Conservation (phyloP, 1,140 invertebrate genomes). For the Pomacea maculata region DNA sequence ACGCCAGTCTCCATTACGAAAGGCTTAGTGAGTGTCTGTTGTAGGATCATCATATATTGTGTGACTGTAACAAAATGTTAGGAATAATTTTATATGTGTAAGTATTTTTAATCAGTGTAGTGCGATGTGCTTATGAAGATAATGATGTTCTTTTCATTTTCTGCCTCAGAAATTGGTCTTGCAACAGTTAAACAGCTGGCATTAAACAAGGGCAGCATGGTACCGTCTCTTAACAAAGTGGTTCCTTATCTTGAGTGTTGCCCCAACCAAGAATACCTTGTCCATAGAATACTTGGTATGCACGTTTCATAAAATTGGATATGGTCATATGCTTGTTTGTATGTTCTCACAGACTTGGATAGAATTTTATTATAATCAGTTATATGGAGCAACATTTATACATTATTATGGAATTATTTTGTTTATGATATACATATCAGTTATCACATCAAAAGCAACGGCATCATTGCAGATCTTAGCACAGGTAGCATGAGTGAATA, state of each 20-base stretch:
- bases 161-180: slow-evolving; percentile 59
- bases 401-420: background rate
- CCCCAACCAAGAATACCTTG: slow-evolving; percentile 84
- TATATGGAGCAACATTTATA: background rate
- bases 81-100: too few species aligned
- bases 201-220: slow-evolving; percentile 71
- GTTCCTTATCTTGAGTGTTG: slow-evolving; percentile 82
- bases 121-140: too few species aligned
- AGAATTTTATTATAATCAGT: too few species aligned
- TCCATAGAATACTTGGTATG: slow-evolving; percentile 75
- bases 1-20: too few species aligned
- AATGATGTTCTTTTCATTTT: too few species aligned
- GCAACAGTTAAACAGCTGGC: slow-evolving; percentile 65
- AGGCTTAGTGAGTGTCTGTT: too few species aligned
- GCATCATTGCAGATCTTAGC: slow-evolving; percentile 70
- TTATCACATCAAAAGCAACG: too few species aligned
- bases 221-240: slow-evolving; percentile 76
- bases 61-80: too few species aligned
- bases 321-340: background rate
- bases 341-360: background rate
- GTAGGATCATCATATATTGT: too few species aligned
- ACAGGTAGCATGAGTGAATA: slow-evolving; percentile 83
- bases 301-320: background rate
- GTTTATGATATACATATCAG: background rate
- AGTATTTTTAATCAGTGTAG: too few species aligned